phyloP scores from a whole-genome alignment of 1,140 invertebrate genomes.

The Manduca sexta region DNA sequence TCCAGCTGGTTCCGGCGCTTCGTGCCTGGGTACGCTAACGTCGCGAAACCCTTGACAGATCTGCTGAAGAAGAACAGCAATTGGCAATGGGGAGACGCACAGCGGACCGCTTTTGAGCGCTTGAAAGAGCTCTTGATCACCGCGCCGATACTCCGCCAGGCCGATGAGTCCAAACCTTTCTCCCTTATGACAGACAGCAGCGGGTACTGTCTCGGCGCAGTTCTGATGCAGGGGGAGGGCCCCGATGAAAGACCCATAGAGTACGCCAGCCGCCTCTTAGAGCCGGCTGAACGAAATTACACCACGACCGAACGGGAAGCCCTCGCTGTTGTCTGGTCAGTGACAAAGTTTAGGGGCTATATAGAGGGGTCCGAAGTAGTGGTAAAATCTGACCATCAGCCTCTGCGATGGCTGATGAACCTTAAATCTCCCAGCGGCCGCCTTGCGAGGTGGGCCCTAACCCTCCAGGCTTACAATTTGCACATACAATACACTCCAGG shows the following conservation, averaged over 20 bases:
- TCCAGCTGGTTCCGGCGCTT: constrained; percentile 53
- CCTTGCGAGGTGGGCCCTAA: constrained; percentile 34
- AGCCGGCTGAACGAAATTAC: no score
- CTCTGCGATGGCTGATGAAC: constrained; percentile 61
- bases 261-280: constrained; percentile 50
- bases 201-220: constrained; percentile 38
- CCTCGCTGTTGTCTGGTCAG: constrained; percentile 61
- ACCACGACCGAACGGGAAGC: constrained; percentile 60
- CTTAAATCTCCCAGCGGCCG: constrained; percentile 51
- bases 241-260: constrained; percentile 44
- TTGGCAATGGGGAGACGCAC: constrained; percentile 26
- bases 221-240: no score
- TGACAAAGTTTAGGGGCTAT: constrained; percentile 51
- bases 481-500: constrained; percentile 28
- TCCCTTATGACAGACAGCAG: constrained; percentile 38
- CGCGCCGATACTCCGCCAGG: constrained; percentile 21
- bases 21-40: constrained; percentile 42
- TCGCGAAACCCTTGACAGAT: constrained; percentile 43
- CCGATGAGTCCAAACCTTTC: no score
- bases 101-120: constrained; percentile 5
- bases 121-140: constrained; percentile 17
- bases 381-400: constrained; percentile 53
- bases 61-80: constrained; percentile 35
- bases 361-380: constrained; percentile 47
- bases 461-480: constrained; percentile 31